Percentiles rank a stretch among this genome's conserved stretches.
Conservation (phyloP, 2,113 vertebrate genomes). For the Apodemus sylvaticus region DNA sequence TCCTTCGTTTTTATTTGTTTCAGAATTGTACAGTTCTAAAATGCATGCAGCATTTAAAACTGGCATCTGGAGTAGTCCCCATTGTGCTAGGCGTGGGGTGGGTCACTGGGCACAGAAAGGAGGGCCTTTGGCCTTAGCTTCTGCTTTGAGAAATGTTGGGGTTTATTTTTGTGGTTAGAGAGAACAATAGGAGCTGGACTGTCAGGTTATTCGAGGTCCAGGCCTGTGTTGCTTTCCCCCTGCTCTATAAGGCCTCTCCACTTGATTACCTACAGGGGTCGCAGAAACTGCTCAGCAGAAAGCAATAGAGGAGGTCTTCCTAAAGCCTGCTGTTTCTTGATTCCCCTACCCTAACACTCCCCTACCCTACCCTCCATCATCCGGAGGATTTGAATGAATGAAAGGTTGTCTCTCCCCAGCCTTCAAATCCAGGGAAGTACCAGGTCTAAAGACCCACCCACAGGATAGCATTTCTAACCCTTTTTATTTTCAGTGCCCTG, state of each 20-base stretch:
- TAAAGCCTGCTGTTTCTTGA: not conserved
- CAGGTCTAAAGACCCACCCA: not conserved
- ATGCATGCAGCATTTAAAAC: constrained; percentile 30
- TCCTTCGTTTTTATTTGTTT: not conserved
- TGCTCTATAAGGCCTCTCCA: not conserved
- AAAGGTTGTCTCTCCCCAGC: not conserved
- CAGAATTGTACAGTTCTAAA: not conserved
- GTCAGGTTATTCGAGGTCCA: not conserved
- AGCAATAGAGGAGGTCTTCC: not conserved
- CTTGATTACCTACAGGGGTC: not conserved
- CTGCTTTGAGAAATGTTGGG: not conserved
- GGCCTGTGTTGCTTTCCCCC: not conserved
- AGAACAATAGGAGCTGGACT: not conserved
- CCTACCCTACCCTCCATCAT: not conserved
- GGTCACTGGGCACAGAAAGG: not conserved
- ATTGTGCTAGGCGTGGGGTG: not conserved
- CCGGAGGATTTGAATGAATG: not conserved
- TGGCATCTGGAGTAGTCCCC: not conserved
- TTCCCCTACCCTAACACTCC: not conserved
- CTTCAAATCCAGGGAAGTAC: not conserved
- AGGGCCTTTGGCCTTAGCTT: not conserved
- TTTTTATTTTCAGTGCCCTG: not conserved
- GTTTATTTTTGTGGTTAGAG: not conserved
- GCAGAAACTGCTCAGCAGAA: not conserved
- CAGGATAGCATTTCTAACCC: not conserved